Evolutionary conservation across 2,113 vertebrate species (phyloP), one percentile per base, ranked within the genome.

Genomic region (Anser cygnoides): DNA sequence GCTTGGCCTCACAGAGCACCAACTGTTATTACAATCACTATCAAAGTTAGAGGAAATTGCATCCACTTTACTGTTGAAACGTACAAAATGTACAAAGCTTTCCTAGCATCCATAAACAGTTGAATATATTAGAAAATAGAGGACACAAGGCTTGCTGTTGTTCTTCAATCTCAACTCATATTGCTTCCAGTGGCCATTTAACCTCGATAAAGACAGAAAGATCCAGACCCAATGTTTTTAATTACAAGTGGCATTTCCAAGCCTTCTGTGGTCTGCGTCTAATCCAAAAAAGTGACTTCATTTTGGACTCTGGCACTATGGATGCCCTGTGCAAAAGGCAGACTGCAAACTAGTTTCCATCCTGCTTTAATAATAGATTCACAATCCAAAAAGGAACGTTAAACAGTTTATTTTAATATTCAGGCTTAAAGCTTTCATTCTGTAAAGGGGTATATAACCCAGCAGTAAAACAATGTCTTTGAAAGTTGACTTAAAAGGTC

Each of bases 401-500:
- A 95, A 96, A 95, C 89, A 81, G 43, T 94, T 95, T 73, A 76
- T 85, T 96, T 96, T 92, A 97, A 97, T 96, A 97, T 95, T 97
- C 95, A 96, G 74, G 93, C 92, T 86, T 90, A 94, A 91, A 94
- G 82, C 91, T 95, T 97, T 96, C 83, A 91, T 95, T 97, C 93
- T 95, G 95, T 89, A 86, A 90, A 96, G 95, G 50, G 59, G 94
- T 97, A 97, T 95, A 96, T 94, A 97, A 87, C 79, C 90, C 81
- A 35, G 89, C 89, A 91, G 94, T 96, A 96, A 97, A 98, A 95
- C 89, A 41, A 81, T 77, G 92, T 84, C 94, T 97, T 97, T 98
- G 96, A 96, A 97, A 96, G 72, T 66, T 92, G 87, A 83, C 92
- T 95, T 95, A 77, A 79, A 94, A 97, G 79, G 76, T 95, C 86